A percentile compares a stretch with the other conserved stretches of the same genome.
Conservation (phyloP, 2,888 invertebrate species). For the Rhingia rostrata region DNA sequence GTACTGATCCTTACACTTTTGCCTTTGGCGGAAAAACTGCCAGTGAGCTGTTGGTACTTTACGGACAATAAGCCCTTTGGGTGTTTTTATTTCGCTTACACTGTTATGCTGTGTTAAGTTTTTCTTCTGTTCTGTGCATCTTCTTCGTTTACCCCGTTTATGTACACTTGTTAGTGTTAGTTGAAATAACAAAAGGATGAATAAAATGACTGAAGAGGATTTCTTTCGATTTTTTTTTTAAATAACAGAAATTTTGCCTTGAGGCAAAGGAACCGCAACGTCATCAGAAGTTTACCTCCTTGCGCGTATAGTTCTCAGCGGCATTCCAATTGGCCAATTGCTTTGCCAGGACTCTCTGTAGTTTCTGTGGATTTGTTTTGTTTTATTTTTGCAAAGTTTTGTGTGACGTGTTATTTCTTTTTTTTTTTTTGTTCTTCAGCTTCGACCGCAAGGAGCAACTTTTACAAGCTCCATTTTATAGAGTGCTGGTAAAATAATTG, state of each 20-base stretch:
- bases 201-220: background rate
- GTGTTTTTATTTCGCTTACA: slow-evolving; percentile 73
- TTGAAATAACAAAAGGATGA: slow-evolving; percentile 44
- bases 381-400: slow-evolving; percentile 11
- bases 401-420: slow-evolving; percentile 27
- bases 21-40: slow-evolving; percentile 58
- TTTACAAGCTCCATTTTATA: slow-evolving; percentile 64
- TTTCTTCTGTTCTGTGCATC: background rate
- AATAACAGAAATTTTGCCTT: background rate
- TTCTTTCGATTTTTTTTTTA: background rate
- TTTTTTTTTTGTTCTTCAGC: slow-evolving; percentile 36
- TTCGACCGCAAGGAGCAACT: slow-evolving; percentile 61
- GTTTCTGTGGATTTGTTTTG: background rate
- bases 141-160: background rate
- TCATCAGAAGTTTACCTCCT: slow-evolving; percentile 23
- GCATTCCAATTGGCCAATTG: slow-evolving; percentile 49
- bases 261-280: slow-evolving; percentile 29
- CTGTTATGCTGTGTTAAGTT: slow-evolving; percentile 44
- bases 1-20: slow-evolving; percentile 45
- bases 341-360: slow-evolving; percentile 36
- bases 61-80: slow-evolving; percentile 69
- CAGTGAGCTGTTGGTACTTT: slow-evolving; percentile 69
- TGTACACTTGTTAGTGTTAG: background rate
- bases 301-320: slow-evolving; percentile 1
- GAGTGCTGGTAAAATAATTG: slow-evolving; percentile 72